Evolutionary conservation across 2,113 vertebrate species (phyloP).

Genomic region (Eulemur rufifrons): DNA sequence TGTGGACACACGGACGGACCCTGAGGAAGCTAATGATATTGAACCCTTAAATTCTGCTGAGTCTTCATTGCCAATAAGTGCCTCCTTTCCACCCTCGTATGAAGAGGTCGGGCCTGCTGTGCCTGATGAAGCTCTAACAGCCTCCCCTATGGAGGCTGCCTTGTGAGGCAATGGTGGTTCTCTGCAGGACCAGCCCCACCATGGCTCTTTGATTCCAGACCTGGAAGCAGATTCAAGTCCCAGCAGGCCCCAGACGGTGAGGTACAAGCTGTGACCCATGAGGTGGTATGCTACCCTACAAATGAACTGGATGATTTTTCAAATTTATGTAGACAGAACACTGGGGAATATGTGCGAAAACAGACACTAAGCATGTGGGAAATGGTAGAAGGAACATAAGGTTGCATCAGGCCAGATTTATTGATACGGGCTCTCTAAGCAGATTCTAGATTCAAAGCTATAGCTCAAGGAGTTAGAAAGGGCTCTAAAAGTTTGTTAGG

Average conservation of each 20-base stretch:
- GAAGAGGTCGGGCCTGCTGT: neutral
- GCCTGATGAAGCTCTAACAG: neutral
- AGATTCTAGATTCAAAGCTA: neutral
- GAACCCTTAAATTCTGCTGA: neutral
- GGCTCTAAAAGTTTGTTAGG: neutral
- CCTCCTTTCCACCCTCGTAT: neutral
- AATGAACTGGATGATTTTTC: neutral
- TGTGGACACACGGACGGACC: neutral
- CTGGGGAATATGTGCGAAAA: neutral
- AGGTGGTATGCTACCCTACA: neutral
- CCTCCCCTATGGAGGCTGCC: neutral
- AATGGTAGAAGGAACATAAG: neutral
- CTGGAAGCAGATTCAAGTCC: neutral
- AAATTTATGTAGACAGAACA: neutral
- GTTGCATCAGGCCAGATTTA: neutral
- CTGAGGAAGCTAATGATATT: neutral
- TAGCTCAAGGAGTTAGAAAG: neutral
- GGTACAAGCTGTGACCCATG: neutral
- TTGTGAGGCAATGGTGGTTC: neutral
- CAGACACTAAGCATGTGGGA: neutral
- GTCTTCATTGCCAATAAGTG: neutral
- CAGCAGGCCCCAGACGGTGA: neutral
- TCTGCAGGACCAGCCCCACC: neutral
- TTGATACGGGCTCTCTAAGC: neutral
- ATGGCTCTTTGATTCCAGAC: neutral